phyloP scores from a whole-genome alignment of 2,113 vertebrate genomes.

The Barnardius zonarius region DNA sequence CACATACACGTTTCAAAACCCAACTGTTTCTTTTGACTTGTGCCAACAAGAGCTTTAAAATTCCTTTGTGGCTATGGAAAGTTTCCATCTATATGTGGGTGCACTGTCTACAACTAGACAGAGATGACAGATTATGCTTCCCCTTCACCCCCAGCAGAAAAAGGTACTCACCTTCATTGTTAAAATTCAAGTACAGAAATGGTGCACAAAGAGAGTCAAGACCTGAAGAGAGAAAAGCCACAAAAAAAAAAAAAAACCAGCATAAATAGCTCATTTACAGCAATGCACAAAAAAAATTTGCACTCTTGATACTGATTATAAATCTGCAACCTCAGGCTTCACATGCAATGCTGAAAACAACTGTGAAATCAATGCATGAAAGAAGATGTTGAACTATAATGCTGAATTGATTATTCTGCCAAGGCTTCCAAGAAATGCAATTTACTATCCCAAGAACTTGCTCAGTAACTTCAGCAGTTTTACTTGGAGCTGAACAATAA shows the following conservation, averaged over 20 bases:
- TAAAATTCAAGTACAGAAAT: constrained; percentile 97
- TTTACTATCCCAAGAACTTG: background rate
- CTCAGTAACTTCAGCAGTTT: background rate
- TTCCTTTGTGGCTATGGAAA: background rate
- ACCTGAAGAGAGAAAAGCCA: constrained; percentile 73
- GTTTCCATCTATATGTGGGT: background rate
- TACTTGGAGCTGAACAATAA: background rate
- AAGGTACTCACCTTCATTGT: constrained; percentile 88
- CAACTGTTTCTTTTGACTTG: background rate
- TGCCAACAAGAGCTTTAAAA: background rate
- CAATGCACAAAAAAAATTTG: background rate
- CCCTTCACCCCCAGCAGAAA: background rate
- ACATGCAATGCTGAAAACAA: background rate
- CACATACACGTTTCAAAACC: background rate
- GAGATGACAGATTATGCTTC: background rate
- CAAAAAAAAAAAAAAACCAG: background rate
- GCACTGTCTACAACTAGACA: background rate
- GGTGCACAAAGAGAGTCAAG: constrained; percentile 97
- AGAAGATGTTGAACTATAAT: background rate
- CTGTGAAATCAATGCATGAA: background rate
- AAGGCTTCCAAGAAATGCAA: background rate
- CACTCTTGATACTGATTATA: background rate
- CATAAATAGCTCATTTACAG: background rate
- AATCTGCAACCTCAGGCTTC: background rate
- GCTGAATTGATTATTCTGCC: background rate